phyloP scores from a whole-genome alignment of 1,140 invertebrate genomes.

The Microvelia longipes region DNA sequence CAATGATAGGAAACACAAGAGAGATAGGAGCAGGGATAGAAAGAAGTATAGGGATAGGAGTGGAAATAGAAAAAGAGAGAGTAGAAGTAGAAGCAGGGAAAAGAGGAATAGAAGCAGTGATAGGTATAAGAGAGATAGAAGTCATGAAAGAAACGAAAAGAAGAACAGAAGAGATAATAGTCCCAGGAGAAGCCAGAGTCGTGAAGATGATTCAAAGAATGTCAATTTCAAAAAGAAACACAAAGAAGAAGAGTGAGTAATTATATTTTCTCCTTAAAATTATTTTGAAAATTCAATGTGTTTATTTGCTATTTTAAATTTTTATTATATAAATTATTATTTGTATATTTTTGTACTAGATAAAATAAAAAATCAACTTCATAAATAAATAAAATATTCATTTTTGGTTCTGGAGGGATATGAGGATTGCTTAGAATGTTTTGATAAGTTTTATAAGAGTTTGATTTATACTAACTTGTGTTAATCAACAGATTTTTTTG shows the following conservation, averaged over 20 bases:
- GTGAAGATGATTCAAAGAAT: conserved; percentile 26
- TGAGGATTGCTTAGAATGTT: too few species aligned
- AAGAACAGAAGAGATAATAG: conserved; percentile 23
- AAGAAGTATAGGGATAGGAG: conserved; percentile 21
- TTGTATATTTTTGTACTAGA: too few species aligned
- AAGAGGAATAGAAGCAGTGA: conserved; percentile 24
- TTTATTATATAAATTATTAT: too few species aligned
- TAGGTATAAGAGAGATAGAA: conserved; percentile 26
- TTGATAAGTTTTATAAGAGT: too few species aligned
- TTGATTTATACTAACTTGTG: too few species aligned
- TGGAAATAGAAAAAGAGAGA: conserved; percentile 25
- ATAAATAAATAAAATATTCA: too few species aligned
- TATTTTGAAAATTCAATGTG: too few species aligned
- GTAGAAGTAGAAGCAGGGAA: conserved; percentile 16
- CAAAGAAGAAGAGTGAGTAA: conserved; percentile 22
- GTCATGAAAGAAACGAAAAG: conserved; percentile 23
- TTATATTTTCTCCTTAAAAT: too few species aligned
- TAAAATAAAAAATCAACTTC: too few species aligned
- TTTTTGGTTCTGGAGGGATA: too few species aligned
- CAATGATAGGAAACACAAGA: conserved; percentile 21
- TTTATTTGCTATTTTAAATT: too few species aligned
- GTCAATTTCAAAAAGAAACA: conserved; percentile 27
- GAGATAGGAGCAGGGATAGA: conserved; percentile 16
- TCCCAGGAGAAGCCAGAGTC: conserved; percentile 25
- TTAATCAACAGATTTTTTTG: too few species aligned